Conservation (phyloP, 2,888 invertebrate genomes). For the Sclerodermus sp. region DNA sequence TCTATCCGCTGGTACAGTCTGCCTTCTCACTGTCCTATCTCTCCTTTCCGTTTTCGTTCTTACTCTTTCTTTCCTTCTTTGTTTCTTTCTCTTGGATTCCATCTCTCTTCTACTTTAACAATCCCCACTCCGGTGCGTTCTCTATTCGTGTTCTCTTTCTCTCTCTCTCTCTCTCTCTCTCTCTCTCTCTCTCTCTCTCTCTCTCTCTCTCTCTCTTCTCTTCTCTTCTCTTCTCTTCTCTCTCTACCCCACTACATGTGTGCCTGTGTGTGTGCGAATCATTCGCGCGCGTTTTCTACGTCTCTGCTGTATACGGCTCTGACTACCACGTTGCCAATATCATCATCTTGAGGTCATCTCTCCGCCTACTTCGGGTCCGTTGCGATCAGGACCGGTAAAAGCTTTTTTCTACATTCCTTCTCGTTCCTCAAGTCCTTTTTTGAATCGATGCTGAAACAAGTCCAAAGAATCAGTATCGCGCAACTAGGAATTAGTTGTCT, state of each 20-base stretch:
- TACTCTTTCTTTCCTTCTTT: background rate
- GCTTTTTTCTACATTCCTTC: slow-evolving; percentile 8
- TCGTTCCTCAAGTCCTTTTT: background rate
- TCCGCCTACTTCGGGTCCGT: slow-evolving; percentile 22
- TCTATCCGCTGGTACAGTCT: slow-evolving; percentile 28
- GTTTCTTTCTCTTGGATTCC: background rate
- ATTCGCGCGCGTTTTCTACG: background rate
- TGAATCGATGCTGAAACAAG: background rate
- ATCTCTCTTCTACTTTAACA: too few relatives aligned
- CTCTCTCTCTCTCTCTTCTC: background rate
- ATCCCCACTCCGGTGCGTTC: slow-evolving; percentile 1
- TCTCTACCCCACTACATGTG: too few relatives aligned
- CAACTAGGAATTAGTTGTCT: slow-evolving; percentile 6
- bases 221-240: background rate
- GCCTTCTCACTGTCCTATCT: slow-evolving; percentile 14
- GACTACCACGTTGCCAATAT: slow-evolving; percentile 36
- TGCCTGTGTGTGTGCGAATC: too few relatives aligned
- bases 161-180: slow-evolving; percentile 4
- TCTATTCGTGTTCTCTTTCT: slow-evolving; percentile 2
- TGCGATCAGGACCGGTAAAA: slow-evolving; percentile 15
- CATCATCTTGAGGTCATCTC: slow-evolving; percentile 33
- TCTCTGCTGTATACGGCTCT: slow-evolving; percentile 18
- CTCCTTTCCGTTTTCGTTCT: slow-evolving; percentile 3
- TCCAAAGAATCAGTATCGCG: background rate
- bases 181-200: background rate